Conservation (phyloP, 2,113 vertebrate genomes). For the Hemiprocne comata region DNA sequence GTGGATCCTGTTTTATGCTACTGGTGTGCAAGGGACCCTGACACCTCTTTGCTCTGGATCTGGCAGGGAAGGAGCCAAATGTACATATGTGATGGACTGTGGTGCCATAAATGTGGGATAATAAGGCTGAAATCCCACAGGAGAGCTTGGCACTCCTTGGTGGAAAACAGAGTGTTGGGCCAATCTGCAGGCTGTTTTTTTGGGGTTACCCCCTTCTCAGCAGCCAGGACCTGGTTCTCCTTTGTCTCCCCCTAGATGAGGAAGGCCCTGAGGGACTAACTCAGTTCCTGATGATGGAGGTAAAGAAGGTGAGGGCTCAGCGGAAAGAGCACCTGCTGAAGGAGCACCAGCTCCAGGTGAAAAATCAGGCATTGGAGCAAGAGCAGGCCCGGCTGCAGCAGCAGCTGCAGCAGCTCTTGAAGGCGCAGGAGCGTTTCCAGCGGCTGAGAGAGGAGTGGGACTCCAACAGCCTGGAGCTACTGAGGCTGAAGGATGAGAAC, state of each 20-base stretch:
- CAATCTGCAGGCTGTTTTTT: not conserved
- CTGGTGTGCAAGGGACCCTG: not conserved
- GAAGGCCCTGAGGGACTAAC: slow-evolving; percentile 94
- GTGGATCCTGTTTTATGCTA: not conserved
- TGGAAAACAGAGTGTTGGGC: not conserved
- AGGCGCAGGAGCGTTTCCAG: slow-evolving; percentile 83
- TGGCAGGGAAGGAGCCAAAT: not conserved
- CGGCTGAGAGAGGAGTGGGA: slow-evolving; percentile 91
- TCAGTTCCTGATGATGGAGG: slow-evolving; percentile 94
- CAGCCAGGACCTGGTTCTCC: not conserved
- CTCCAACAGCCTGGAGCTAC: slow-evolving; percentile 84
- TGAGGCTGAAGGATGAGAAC: slow-evolving; percentile 89
- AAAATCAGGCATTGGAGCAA: slow-evolving; percentile 86
- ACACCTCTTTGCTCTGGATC: not conserved
- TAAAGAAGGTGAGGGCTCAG: slow-evolving; percentile 87
- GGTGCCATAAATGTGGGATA: not conserved
- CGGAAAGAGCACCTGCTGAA: slow-evolving; percentile 83
- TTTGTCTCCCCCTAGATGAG: slow-evolving; percentile 79
- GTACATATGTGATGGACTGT: not conserved
- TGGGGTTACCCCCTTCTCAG: not conserved
- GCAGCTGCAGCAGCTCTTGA: slow-evolving; percentile 82
- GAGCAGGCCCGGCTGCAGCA: slow-evolving; percentile 82
- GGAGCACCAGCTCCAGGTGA: slow-evolving; percentile 87
- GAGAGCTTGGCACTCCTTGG: not conserved
- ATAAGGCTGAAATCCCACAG: not conserved